These are phyloP conservation scores for Netelia inedita DNA, from an alignment of 2,888 invertebrate species.

Conservation along the genomic window DNA sequence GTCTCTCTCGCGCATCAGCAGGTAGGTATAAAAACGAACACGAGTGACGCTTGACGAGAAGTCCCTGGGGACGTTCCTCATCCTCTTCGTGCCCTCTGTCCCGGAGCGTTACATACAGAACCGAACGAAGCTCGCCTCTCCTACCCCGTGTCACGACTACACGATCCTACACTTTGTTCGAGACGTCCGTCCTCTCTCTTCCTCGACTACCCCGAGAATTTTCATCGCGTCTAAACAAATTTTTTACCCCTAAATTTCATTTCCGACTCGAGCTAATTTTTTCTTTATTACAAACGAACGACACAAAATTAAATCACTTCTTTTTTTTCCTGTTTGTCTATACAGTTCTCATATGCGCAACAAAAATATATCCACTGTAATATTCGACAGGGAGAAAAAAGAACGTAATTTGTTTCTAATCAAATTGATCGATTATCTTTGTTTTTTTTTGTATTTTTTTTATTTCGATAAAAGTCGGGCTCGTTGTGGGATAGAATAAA, in stretches of 20 bases:
- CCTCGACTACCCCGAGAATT: constrained; percentile 78
- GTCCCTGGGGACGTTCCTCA: constrained; percentile 69
- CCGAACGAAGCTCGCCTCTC: constrained; percentile 56
- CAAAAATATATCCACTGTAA: too few relatives aligned
- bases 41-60: constrained; percentile 64
- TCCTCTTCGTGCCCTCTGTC: constrained; percentile 62
- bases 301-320: too few relatives aligned
- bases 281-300: neutral
- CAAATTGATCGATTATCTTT: too few relatives aligned
- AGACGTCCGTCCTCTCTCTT: constrained; percentile 66
- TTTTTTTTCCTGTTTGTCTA: too few relatives aligned
- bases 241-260: constrained; percentile 43
- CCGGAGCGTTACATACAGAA: constrained; percentile 58
- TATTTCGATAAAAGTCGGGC: too few relatives aligned
- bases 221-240: constrained; percentile 79
- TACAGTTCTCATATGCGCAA: too few relatives aligned
- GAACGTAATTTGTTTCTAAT: too few relatives aligned
- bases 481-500: too few relatives aligned
- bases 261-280: constrained; percentile 28
- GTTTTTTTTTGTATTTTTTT: too few relatives aligned
- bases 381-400: too few relatives aligned
- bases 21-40: constrained; percentile 62
- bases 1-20: constrained; percentile 39
- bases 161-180: constrained; percentile 81
- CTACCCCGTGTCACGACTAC: constrained; percentile 72